Percentiles rank a stretch among this genome's conserved stretches.
Conservation (phyloP, 2,113 vertebrate genomes). For the Python bivittatus region DNA sequence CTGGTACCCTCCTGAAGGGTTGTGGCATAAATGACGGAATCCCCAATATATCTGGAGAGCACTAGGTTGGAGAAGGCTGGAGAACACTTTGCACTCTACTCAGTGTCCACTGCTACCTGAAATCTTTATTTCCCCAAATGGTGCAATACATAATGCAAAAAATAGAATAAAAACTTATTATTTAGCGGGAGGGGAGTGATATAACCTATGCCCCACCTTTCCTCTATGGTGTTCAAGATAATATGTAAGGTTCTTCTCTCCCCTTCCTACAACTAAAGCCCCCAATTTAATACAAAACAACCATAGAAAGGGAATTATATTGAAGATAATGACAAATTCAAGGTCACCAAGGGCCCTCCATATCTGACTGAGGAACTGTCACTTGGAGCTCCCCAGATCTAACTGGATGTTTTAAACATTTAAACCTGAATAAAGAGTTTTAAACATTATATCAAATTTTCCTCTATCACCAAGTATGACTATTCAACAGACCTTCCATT, state of each 20-base stretch:
- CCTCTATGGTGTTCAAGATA: not conserved
- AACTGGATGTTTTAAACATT: not conserved
- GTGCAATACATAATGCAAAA: not conserved
- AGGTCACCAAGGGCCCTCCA: not conserved
- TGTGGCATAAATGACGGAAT: not conserved
- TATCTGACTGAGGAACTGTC: not conserved
- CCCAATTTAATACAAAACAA: not conserved
- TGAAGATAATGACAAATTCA: not conserved
- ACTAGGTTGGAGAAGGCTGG: not conserved
- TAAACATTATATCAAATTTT: too few relatives aligned
- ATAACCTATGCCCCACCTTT: not conserved
- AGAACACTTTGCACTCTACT: not conserved
- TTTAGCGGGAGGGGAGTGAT: not conserved
- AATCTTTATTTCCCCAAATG: not conserved
- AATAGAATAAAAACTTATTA: not conserved
- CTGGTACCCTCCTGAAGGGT: not conserved
- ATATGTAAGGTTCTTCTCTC: not conserved
- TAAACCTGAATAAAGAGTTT: too few relatives aligned
- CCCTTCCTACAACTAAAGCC: not conserved
- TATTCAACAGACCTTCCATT: not conserved
- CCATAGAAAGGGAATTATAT: not conserved
- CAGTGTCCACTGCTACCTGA: conserved; percentile 1
- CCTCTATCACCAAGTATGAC: not conserved
- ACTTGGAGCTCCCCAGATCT: not conserved
- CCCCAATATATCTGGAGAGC: not conserved